phyloP scores from a whole-genome alignment of 2,797 vertebrate species.

The Vespertilio murinus region DNA sequence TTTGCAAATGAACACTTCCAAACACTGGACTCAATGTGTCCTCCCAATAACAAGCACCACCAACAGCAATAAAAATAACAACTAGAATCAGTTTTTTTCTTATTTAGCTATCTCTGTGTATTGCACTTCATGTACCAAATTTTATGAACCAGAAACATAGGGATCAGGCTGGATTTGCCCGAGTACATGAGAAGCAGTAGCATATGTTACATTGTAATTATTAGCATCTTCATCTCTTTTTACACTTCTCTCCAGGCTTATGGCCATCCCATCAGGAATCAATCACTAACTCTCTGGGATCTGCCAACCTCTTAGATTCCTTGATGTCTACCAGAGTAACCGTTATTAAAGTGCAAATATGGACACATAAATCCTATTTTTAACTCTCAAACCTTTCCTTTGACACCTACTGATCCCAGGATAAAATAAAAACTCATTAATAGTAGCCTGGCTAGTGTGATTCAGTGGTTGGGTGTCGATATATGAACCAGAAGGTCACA shows the following conservation, averaged over 20 bases:
- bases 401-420: neutral
- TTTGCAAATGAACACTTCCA: neutral
- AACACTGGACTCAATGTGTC: neutral
- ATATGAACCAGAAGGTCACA: too few species aligned
- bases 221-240: neutral
- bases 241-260: neutral
- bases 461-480: too few species aligned
- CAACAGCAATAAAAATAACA: neutral
- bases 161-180: neutral
- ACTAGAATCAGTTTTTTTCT: neutral
- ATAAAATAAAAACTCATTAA: neutral
- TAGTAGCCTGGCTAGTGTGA: neutral
- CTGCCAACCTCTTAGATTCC: neutral
- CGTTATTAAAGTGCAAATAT: neutral
- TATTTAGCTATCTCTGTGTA: neutral
- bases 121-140: neutral
- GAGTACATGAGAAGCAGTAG: neutral
- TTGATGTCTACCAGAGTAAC: neutral
- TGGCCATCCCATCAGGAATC: neutral
- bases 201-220: neutral
- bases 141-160: neutral
- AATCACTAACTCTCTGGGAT: neutral
- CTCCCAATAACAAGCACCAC: neutral
- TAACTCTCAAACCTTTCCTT: neutral
- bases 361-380: neutral